Base-by-base conservation (phyloP, 37 sponge, comb jelly and placozoan species). In the Halisarca cf. caerulea region DNA sequence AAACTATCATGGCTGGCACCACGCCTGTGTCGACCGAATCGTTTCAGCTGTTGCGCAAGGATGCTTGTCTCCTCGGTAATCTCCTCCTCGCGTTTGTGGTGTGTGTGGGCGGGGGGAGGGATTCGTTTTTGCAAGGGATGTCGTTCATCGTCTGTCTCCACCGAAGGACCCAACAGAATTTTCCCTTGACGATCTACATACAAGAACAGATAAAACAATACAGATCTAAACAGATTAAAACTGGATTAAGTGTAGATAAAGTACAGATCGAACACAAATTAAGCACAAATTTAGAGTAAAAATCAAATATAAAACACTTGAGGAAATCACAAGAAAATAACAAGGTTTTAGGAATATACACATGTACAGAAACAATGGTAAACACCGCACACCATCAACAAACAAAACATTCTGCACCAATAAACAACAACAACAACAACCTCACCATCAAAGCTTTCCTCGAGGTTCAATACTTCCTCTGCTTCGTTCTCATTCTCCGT, bases 81-180 rank as follows among this genome's bases (percentile, higher is more conserved):
- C 45, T 74, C 77, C 23, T 74, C 45, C 45, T 74, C 77, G 8
- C 77, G 8, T 37, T 74, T 74, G 77, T 74, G 77, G 45, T 41
- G 77, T 11, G 51, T 47, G 51, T 47, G 51, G 51, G 51, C 6
- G 51, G 51, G 51, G 35, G 69, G 69, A 28, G 32, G 69, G 69
- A 68, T 30, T 5, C 24, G 77, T 23, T 36, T 32, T 15, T 18
- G 45, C 2, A n/a, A 9, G 0, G 24, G 24, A 24, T 40, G 42
- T 25, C 24, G 45, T n/a, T 37, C 77, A 25, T 24, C 42, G 24
- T 36, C 72, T 30, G 40, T 36, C 8, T 40, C 45, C 21, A 74
- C 25, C 2, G 77, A 74, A 1, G 77, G 77, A 17, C 77, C 77
- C 20, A 74, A 44, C 17, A n/a, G 39, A 6, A 74, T 74, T 44